Evolutionary conservation across 2,888 invertebrate species (phyloP).

Genomic region (Cartodere bifasciata): DNA sequence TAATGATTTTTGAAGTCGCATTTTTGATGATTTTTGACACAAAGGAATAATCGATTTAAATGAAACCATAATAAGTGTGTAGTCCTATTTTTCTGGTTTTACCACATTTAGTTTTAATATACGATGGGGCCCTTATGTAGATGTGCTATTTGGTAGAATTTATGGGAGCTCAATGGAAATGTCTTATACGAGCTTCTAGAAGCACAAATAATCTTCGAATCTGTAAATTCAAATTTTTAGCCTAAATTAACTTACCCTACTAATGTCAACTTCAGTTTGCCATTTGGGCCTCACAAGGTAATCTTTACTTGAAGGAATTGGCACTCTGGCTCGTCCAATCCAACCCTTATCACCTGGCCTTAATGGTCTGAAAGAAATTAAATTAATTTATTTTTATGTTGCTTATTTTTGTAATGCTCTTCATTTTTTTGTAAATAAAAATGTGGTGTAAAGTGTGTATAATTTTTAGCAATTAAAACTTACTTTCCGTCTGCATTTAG

Average conservation of each 20-base stretch:
- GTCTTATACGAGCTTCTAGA: too few species aligned
- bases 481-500: constrained; percentile 48
- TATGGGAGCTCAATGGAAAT: too few species aligned
- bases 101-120: too few species aligned
- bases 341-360: constrained; percentile 94
- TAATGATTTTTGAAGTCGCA: too few species aligned
- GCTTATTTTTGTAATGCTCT: neutral
- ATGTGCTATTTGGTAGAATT: too few species aligned
- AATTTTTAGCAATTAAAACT: constrained; percentile 16
- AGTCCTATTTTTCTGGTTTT: too few species aligned
- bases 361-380: constrained; percentile 42
- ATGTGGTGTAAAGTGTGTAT: neutral
- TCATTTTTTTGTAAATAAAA: neutral
- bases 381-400: constrained; percentile 2
- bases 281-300: constrained; percentile 91
- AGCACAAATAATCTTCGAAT: too few species aligned
- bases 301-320: constrained; percentile 89
- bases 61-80: too few species aligned
- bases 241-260: constrained; percentile 54
- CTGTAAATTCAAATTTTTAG: too few species aligned
- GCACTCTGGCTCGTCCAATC: constrained; percentile 90
- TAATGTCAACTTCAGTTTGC: constrained; percentile 78
- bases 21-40: too few species aligned
- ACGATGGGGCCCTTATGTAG: too few species aligned
- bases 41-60: too few species aligned